These are phyloP conservation scores for Arctocebus calabarensis DNA, from an alignment of 2,797 vertebrate species.

Conservation along the genomic window DNA sequence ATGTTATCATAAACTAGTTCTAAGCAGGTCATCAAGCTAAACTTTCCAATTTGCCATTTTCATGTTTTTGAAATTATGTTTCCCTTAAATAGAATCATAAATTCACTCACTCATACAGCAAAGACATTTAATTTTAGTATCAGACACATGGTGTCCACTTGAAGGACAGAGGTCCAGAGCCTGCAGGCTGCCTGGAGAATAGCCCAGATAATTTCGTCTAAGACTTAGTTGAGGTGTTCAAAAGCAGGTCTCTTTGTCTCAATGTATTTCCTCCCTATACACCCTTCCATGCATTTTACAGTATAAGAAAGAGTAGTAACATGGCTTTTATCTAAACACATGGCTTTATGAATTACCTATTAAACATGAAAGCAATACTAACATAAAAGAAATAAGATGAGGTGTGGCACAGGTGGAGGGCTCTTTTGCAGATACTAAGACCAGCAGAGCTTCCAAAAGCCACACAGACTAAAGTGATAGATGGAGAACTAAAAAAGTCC, in stretches of 20 bases:
- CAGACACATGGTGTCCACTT: rapidly evolving
- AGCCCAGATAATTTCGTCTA: background rate
- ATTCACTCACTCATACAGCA: background rate
- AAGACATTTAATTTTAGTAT: background rate
- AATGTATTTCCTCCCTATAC: background rate
- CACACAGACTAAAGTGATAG: background rate
- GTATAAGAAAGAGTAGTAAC: background rate
- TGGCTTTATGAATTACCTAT: background rate
- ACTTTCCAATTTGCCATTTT: constrained; percentile 10
- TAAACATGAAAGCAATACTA: background rate
- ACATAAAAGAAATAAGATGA: background rate
- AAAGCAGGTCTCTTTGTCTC: background rate
- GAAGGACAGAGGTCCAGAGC: background rate
- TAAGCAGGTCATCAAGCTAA: background rate
- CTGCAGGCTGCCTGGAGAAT: background rate
- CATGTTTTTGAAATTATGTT: background rate
- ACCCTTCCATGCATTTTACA: too few species aligned
- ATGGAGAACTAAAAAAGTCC: background rate
- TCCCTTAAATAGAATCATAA: background rate
- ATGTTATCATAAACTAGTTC: background rate
- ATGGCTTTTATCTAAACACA: background rate
- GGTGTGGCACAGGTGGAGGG: background rate
- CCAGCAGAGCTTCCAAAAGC: background rate
- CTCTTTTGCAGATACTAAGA: background rate
- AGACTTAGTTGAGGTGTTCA: background rate